A percentile compares a stretch with the other conserved stretches of the same genome.
Evolutionary conservation across 2,797 vertebrate genomes (phyloP).

Genomic region (Phoebastria nigripes): DNA sequence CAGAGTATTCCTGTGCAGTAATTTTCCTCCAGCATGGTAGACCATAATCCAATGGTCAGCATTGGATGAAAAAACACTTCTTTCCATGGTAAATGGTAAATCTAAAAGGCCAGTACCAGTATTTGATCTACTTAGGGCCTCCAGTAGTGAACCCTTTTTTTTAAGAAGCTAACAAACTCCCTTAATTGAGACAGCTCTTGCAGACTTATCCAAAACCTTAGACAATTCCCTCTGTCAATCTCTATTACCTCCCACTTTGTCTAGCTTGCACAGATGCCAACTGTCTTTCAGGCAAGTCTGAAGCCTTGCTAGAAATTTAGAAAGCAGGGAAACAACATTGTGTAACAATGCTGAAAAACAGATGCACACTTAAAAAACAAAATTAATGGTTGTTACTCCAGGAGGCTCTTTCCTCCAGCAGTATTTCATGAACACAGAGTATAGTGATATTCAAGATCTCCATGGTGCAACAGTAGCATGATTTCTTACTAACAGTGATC

Average conservation of each 20-base stretch:
- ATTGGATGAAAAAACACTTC: background rate
- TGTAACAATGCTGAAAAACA: background rate
- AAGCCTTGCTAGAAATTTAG: background rate
- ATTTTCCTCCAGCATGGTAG: background rate
- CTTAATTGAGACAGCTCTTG: background rate
- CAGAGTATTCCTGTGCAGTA: background rate
- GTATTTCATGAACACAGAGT: background rate
- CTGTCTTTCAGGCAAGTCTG: background rate
- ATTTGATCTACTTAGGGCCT: background rate
- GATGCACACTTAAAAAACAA: background rate
- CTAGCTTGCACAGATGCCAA: background rate
- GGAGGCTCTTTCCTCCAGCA: background rate
- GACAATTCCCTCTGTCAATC: background rate
- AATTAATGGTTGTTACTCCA: background rate
- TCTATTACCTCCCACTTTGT: background rate
- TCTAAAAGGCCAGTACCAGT: background rate
- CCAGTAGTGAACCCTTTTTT: background rate
- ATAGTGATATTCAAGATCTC: background rate
- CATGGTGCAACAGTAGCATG: background rate
- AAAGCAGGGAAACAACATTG: background rate
- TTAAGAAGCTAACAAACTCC: background rate
- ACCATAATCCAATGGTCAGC: background rate
- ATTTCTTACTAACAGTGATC: background rate
- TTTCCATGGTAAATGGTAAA: background rate
- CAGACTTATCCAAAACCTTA: constrained; percentile 5